Evolutionary conservation across 1,140 invertebrate genomes (phyloP), one percentile per base, ranked within the genome.

Genomic region (Zophobas atratus): DNA sequence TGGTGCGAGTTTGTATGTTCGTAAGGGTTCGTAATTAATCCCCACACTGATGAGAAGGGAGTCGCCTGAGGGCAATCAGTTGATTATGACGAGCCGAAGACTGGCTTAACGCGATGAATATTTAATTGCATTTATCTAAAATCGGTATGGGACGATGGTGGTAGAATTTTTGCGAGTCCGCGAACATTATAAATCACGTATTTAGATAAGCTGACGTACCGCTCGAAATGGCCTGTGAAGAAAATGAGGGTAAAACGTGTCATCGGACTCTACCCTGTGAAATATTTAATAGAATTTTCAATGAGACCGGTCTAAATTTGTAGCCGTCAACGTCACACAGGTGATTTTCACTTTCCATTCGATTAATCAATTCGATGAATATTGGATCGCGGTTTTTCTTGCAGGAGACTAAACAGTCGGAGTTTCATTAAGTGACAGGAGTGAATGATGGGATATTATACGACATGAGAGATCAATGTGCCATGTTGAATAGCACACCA

Each of bases 261-360:
- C 75, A 70, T 77, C 63, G 63, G 75, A 60, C 75, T 71, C 48
- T 49, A 63, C 60, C 56, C 74, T 39, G 55, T 76, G 8, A 67
- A 76, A 76, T 76, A 76, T 76, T 76, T 76, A 76, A 76, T 76
- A 60, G 74, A 76, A 63, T 76, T 63, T 63, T 63, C 60, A 63
- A 76, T 76, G 74, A 63, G 57, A 63, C 6, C n/a, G 55, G 71
- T 67, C 51, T 73, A 73, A 73, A 73, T 73, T 73, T 73, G 55
- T 73, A 73, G 4, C 35, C 71, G 39, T 73, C 71, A 73, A 73
- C 55, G 71, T 73, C 71, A 53, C 71, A 51, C 51, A 73, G 60
- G 60, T 57, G 51, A 57, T 73, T 73, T 73, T 73, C 71, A 73
- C 71, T 56, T 73, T 73, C 55, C 71, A 67, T 67, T 67, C 60